Base-by-base conservation (phyloP, 2,113 vertebrate genomes). In the Penelope pileata region DNA sequence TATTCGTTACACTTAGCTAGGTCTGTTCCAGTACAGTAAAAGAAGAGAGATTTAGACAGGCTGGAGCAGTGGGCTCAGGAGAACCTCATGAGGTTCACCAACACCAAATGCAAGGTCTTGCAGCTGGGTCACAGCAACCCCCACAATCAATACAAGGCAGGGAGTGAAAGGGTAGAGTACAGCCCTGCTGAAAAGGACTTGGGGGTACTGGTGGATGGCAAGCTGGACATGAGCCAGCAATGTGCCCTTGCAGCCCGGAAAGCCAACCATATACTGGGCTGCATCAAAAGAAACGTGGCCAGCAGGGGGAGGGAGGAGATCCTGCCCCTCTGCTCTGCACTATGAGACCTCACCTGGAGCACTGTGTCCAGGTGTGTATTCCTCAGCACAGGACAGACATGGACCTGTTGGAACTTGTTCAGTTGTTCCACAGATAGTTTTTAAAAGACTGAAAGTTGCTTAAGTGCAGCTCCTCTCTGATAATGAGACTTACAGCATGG, bases 401-500 rank as follows among this genome's bases (percentile, higher is more conserved):
- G 16, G 27, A 53, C 10, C 29, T 53, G 51, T 29, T 53, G 27
- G 27, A 53, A 9, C 16, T 26, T 5, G 4, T 29, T 79, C 43
- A 79, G 56, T 51, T 29, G 30, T 86, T 94, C 86, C 60, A 92
- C 0, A 1, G 50, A 15, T 13, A n/a, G 16, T 47, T 88, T 84
- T 74, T 38, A 16, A 32, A 67, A 27, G 19, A 12, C 26, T 83
- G 26, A 45, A 86, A 91, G 54, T 12, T 79, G 69, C 43, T 93
- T 32, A 86, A 78, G 24, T 51, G 12, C 23, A 83, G 88, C 50
- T 94, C 76, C 64, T 94, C 66, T 50, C n/a, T 3, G 17, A 62
- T 64, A 75, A 91, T 10, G 2, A 85, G 66, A 97, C 94, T 87
- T 91, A 42, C 34, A 94, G 89, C 62, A 72, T 17, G 16, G 54